Evolutionary conservation across 2,888 invertebrate genomes (phyloP), one percentile per base, ranked within the genome.

Genomic region (Argyra leucocephala): DNA sequence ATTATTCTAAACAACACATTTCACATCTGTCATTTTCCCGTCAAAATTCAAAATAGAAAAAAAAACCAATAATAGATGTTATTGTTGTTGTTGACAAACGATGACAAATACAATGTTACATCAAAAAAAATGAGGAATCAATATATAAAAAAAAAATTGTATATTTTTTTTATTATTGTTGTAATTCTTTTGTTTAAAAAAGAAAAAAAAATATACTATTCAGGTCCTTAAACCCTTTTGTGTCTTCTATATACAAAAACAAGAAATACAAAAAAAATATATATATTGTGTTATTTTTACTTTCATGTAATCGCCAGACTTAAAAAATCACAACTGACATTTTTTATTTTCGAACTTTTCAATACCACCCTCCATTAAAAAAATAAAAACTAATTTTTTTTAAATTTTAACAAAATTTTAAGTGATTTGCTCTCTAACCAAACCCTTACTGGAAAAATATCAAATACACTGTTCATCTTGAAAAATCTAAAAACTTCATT

Each of bases 21-120:
- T 18, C 48, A 48, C 48, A 48, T 48, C 48, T 48, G 48, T 48
- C 48, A 48, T 48, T 48, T 48, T 48, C 48, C 48, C 48, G 18
- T 10, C 12, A 31, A 31, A 7, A 31, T 7, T 31, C 31, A 31
- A 31, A 15, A 48, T 2, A 48, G 18, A 48, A 48, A n/a, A 6
- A 48, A 48, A n/a, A 48, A 15, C 3, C 37, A 37, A 15, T 15
- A 18, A 48, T 18, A 48, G 18, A 5, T 5, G 18, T 18, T 18
- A 48, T 12, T 6, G 3, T 31, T 31, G 7, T 10, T 31, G 31
- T n/a, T n/a, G 12, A 31, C 12, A 31, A 1, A 48, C 48, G n/a
- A 48, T 18, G 48, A 48, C 31, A 31, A 31, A 31, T 31, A 10
- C n/a, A n/a, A n/a, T n/a, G n/a, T 10, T 31, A 7, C 31, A 31